Conservation (phyloP, 2,888 invertebrate species). For the Aromia moschata region DNA sequence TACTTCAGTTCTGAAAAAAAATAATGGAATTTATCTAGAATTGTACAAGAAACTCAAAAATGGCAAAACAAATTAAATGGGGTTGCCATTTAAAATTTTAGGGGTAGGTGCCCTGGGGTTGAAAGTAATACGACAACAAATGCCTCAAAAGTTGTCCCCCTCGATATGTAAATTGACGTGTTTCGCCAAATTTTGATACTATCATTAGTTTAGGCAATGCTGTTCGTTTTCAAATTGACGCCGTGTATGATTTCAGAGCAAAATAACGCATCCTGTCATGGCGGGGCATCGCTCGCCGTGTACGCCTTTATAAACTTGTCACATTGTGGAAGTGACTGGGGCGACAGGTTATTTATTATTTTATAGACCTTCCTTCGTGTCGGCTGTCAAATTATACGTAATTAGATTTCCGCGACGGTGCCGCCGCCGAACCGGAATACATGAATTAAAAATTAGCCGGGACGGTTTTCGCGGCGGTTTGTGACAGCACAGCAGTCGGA, state of each 20-base stretch:
- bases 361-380: conserved; percentile 26
- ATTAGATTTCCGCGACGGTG: conserved; percentile 16
- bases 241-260: not conserved
- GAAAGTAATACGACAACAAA: too few species aligned
- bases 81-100: too few species aligned
- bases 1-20: too few species aligned
- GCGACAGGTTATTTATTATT: conserved; percentile 23
- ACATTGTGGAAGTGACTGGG: conserved; percentile 14
- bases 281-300: conserved; percentile 9
- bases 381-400: conserved; percentile 24
- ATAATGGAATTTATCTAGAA: too few species aligned
- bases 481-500: not conserved
- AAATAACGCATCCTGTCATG: not conserved
- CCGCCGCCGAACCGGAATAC: conserved; percentile 8
- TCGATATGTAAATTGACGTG: too few species aligned
- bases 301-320: conserved; percentile 26
- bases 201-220: too few species aligned
- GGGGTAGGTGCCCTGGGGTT: too few species aligned
- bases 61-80: too few species aligned
- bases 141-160: too few species aligned
- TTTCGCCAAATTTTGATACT: too few species aligned
- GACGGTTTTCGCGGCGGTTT: not conserved
- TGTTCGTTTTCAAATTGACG: too few species aligned
- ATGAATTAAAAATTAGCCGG: conserved; percentile 16
- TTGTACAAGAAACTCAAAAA: too few species aligned